phyloP scores from a whole-genome alignment of 2,888 invertebrate genomes.

The Erynnis tages region DNA sequence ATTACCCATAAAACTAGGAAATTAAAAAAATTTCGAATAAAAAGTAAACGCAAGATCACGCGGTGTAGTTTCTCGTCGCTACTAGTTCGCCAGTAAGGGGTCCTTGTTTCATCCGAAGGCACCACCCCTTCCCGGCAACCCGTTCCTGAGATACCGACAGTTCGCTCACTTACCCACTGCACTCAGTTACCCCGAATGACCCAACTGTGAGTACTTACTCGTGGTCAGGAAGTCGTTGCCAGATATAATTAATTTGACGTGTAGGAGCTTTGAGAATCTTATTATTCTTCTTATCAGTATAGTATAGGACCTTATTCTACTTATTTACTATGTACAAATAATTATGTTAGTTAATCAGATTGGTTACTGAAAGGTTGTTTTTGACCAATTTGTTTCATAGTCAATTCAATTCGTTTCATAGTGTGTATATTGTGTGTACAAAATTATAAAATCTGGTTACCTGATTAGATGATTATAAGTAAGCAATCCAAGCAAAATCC shows the following conservation, averaged over 20 bases:
- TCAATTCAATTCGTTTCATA: too few species aligned
- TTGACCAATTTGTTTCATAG: too few species aligned
- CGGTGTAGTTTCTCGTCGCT: background rate
- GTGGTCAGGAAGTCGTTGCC: too few species aligned
- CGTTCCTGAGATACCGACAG: background rate
- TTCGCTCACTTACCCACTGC: conserved; percentile 8
- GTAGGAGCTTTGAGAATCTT: too few species aligned
- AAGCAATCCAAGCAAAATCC: conserved; percentile 15
- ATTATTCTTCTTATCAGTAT: too few species aligned
- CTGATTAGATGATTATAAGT: conserved; percentile 10
- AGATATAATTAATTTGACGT: too few species aligned
- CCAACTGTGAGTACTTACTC: too few species aligned
- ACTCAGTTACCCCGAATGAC: conserved; percentile 1
- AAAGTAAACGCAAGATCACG: background rate
- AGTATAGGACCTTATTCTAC: too few species aligned
- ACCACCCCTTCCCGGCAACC: background rate
- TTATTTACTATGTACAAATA: too few species aligned
- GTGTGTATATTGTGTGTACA: too few species aligned
- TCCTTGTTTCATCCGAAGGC: background rate
- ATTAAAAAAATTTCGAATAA: background rate
- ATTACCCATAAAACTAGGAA: background rate
- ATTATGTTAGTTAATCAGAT: too few species aligned
- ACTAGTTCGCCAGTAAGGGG: background rate
- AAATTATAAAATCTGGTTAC: conserved; percentile 7
- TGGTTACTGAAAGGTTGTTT: too few species aligned